Evolutionary conservation across 2,797 vertebrate species (phyloP), one percentile per base, ranked within the genome.

Genomic region (Falco peregrinus): DNA sequence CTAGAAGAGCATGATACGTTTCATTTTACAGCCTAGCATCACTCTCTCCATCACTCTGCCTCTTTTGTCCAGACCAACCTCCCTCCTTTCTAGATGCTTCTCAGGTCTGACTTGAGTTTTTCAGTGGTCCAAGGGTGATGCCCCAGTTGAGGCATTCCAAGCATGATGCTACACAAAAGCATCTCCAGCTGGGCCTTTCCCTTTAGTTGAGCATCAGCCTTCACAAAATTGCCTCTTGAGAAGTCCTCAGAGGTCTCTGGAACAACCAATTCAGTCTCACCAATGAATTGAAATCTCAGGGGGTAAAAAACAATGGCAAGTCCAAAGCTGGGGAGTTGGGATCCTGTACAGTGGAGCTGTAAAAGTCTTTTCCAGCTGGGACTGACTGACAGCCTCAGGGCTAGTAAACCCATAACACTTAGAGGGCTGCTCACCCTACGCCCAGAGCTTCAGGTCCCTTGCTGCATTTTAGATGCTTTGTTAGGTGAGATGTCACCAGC

Each of bases 121-220:
- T 45, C 48, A 26, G 24, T 51, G 25, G 12, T 29, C 43, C 28
- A 41, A 54, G 20, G 8, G 16, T 24, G 15, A 61, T 50, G 37
- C 5, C 45, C 5, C 0, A 0, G 24, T 41, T 63, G 39, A 67
- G 25, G 35, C 37, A 16, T 13, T 19, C 33, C 24, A 50, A 51
- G 76, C 48, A 22, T 16, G 21, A 41, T 54, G 61, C 18, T 39
- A 37, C 13, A 48, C 26, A 53, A 68, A 61, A 68, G 12, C 14
- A 63, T 39, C 50, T 56, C 43, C 69, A 75, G 24, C 11, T 63
- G 69, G 47, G n/a, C 21, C 16, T 77, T 60, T 28, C 31, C 41
- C 11, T 43, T 16, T 21, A 63, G 18, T 3, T 64, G 16, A 77
- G 22, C 33, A 70, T 43, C 50, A 77, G 33, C 35, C 57, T n/a